These are phyloP conservation scores for Heteromyza rotundicornis DNA, from an alignment of 2,888 invertebrate species.

Conservation along the genomic window DNA sequence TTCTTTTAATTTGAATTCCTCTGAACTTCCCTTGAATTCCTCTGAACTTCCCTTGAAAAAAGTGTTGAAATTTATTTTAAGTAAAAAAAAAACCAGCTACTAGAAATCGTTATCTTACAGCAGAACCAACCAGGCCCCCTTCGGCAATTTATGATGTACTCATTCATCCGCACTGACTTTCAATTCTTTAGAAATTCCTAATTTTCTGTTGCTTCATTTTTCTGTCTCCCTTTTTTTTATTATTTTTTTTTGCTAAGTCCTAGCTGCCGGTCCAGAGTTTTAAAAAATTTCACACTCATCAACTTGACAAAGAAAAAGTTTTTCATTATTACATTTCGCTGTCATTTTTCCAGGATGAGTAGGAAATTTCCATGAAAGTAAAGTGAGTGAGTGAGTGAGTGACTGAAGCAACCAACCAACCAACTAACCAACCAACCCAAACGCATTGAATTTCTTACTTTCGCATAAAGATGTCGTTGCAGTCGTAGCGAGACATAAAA, in stretches of 20 bases:
- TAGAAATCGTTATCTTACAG: too few relatives aligned
- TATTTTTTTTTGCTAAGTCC: background rate
- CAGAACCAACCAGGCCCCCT: too few relatives aligned
- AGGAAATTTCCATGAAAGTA: conserved; percentile 40
- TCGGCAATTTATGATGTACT: conserved; percentile 29
- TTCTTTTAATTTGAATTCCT: too few relatives aligned
- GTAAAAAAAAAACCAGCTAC: too few relatives aligned
- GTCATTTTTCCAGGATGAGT: conserved; percentile 53
- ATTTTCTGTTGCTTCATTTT: background rate
- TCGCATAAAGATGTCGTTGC: conserved; percentile 19
- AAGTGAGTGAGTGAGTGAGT: conserved; percentile 11
- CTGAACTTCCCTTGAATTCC: background rate
- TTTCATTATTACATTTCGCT: conserved; percentile 58
- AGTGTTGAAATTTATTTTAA: too few relatives aligned
- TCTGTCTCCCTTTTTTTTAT: conserved; percentile 7
- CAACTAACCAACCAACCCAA: too few relatives aligned
- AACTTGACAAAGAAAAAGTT: conserved; percentile 60
- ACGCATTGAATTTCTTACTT: conserved; percentile 21
- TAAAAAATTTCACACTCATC: conserved; percentile 53
- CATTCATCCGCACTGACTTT: conserved; percentile 27
- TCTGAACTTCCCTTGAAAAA: conserved; percentile 18
- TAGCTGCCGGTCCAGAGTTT: conserved; percentile 17
- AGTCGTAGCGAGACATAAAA: conserved; percentile 4
- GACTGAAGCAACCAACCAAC: background rate
- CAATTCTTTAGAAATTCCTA: conserved; percentile 5